phyloP scores from a whole-genome alignment of 1,140 invertebrate species.

The Frieseomelitta varia region DNA sequence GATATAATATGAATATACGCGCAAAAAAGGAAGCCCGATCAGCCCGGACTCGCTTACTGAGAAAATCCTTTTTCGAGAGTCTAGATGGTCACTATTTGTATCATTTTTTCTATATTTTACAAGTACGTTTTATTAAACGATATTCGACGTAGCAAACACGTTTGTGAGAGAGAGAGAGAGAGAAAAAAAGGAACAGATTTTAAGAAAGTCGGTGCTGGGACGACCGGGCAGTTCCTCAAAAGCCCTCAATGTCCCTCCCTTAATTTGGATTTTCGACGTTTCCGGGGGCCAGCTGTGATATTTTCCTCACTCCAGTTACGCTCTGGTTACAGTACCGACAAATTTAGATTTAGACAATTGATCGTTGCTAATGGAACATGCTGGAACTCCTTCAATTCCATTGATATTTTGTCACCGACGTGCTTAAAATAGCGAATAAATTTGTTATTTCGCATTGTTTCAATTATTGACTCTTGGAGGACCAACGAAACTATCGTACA shows the following conservation, averaged over 20 bases:
- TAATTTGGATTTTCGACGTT: conserved; percentile 72
- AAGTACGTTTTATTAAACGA: conserved; percentile 45
- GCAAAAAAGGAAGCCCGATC: conserved; percentile 58
- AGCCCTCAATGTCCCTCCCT: conserved; percentile 60
- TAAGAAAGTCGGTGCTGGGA: conserved; percentile 42
- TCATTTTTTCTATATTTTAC: conserved; percentile 75
- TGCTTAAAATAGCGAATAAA: conserved; percentile 25
- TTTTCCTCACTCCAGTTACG: conserved; percentile 74
- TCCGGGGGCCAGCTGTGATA: conserved; percentile 80
- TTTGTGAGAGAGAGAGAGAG: not conserved
- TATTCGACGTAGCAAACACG: conserved; percentile 19
- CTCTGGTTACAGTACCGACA: conserved; percentile 68
- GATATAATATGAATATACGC: conserved; percentile 64
- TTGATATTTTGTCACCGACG: conserved; percentile 40
- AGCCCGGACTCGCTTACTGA: conserved; percentile 64
- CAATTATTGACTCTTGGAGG: conserved; percentile 23
- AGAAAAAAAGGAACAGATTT: conserved; percentile 14
- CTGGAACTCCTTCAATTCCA: conserved; percentile 45
- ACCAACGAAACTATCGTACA: conserved; percentile 12
- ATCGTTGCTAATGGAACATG: conserved; percentile 43
- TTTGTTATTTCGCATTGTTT: conserved; percentile 24
- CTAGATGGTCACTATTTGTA: conserved; percentile 69
- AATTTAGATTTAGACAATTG: conserved; percentile 66
- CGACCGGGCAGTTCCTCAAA: conserved; percentile 54
- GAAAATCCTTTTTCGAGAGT: conserved; percentile 31